Evolutionary conservation across 2,888 invertebrate species (phyloP).

Genomic region (Aleiodes alternator): DNA sequence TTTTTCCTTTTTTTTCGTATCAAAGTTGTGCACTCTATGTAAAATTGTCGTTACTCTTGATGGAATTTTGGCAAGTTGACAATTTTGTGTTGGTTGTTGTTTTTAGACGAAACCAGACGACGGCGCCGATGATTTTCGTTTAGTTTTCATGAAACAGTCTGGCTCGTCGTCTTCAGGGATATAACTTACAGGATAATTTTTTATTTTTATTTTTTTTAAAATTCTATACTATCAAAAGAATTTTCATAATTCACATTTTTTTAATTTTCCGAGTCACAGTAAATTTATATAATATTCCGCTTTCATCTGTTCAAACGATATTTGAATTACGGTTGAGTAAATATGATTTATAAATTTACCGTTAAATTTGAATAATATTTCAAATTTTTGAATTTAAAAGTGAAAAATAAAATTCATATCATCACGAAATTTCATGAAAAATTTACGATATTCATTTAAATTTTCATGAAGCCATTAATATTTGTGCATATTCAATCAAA

Average conservation of each 20-base stretch:
- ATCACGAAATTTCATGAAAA: no score
- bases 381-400: no score
- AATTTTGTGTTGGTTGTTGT: conserved; percentile 62
- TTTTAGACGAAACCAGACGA: conserved; percentile 61
- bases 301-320: no score
- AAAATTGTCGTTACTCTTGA: conserved; percentile 56
- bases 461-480: neutral
- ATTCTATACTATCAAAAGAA: neutral
- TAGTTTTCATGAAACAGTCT: conserved; percentile 21
- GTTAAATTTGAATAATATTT: no score
- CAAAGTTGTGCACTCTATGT: conserved; percentile 4
- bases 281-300: no score
- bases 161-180: neutral
- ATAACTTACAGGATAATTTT: neutral
- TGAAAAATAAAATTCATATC: no score
- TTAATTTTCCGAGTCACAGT: no score
- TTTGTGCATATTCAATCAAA: neutral
- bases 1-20: neutral
- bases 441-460: no score
- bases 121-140: conserved; percentile 38
- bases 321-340: no score
- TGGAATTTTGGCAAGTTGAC: conserved; percentile 69
- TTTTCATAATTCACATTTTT: no score
- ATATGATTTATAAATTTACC: no score
- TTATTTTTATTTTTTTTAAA: neutral